These are phyloP conservation scores for Cephalophus harveyi DNA, from an alignment of 2,113 vertebrate genomes.

Conservation along the genomic window DNA sequence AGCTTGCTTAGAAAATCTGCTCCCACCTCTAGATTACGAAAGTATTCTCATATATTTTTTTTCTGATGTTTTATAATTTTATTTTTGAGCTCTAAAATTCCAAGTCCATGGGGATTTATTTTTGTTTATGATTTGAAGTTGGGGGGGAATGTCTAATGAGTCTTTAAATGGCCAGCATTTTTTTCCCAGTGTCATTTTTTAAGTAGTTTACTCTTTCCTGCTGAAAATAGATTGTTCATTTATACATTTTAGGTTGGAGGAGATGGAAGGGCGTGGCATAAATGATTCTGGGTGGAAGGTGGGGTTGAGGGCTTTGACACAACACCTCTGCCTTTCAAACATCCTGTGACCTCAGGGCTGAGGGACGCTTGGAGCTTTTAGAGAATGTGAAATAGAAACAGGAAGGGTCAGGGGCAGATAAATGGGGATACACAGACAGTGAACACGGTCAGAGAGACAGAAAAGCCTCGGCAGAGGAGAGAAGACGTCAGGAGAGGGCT, in stretches of 20 bases:
- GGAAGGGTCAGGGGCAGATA: background rate
- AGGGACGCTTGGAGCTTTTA: background rate
- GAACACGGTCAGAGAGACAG: background rate
- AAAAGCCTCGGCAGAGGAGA: background rate
- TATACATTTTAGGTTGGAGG: background rate
- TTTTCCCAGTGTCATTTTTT: background rate
- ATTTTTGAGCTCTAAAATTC: background rate
- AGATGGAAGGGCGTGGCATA: background rate
- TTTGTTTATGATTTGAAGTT: background rate
- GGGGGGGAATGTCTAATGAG: background rate
- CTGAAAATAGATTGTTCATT: background rate
- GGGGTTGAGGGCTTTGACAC: background rate
- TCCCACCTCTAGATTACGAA: background rate
- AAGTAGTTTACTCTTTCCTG: background rate
- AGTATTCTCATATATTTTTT: background rate
- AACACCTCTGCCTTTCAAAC: background rate
- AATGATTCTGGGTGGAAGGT: background rate
- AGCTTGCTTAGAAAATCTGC: background rate
- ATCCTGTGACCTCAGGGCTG: background rate
- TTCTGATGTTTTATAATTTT: background rate
- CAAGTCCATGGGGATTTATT: background rate
- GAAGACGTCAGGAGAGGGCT: background rate
- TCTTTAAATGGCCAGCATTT: background rate
- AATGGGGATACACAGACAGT: background rate
- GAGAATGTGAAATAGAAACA: background rate